phyloP scores from a whole-genome alignment of 2,113 vertebrate species.

The Heterochromis multidens region DNA sequence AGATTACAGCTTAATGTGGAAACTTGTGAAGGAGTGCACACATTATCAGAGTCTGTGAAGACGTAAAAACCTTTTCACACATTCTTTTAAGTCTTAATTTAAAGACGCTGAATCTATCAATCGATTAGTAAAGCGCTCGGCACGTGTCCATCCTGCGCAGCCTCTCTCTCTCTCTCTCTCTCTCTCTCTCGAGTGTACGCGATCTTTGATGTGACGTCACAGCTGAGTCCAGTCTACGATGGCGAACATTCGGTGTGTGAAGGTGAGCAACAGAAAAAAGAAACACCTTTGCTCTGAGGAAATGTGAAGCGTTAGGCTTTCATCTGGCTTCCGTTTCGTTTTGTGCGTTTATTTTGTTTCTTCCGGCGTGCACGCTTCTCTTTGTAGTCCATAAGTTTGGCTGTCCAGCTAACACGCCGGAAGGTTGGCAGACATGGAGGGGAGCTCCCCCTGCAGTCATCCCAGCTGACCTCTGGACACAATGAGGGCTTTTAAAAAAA shows the following conservation, averaged over 20 bases:
- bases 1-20: background rate
- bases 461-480: background rate
- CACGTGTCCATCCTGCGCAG: background rate
- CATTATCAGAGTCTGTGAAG: background rate
- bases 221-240: conserved; percentile 33
- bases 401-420: background rate
- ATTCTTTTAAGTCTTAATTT: background rate
- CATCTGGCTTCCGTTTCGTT: rapidly evolving
- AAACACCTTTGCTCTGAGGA: background rate
- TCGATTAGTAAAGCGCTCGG: background rate
- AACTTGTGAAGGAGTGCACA: too few species aligned
- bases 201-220: conserved; percentile 27
- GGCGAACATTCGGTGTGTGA: conserved; percentile 79
- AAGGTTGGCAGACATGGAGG: background rate
- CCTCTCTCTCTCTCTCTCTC: rapidly evolving
- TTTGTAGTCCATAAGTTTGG: background rate
- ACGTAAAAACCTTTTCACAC: background rate
- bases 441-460: background rate
- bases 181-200: rapidly evolving
- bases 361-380: background rate
- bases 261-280: conserved; percentile 70
- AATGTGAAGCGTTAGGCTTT: too few species aligned
- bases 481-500: background rate
- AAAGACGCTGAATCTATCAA: background rate
- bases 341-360: background rate